phyloP scores from a whole-genome alignment of 2,888 invertebrate genomes.

The Gasteruption jaculator region DNA sequence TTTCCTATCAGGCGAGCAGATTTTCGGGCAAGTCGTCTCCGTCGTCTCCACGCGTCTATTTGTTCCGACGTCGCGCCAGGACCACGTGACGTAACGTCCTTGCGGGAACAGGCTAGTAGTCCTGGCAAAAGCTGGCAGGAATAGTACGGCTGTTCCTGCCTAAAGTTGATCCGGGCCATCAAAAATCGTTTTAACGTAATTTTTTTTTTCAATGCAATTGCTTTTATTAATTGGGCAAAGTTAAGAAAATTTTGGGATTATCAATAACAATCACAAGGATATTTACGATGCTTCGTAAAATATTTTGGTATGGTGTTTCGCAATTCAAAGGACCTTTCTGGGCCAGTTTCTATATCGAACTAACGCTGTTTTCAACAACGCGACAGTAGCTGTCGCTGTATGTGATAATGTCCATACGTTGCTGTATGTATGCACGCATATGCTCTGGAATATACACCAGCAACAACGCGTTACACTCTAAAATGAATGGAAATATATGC shows the following conservation, averaged over 20 bases:
- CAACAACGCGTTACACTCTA: constrained; percentile 28
- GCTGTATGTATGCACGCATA: too few species aligned
- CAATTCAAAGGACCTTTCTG: too few species aligned
- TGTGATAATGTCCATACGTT: too few species aligned
- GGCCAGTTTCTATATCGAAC: too few species aligned
- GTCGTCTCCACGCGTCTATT: constrained; percentile 16
- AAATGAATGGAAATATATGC: constrained; percentile 40
- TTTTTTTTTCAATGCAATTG: background rate
- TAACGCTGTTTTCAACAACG: too few species aligned
- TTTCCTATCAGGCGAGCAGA: constrained; percentile 49
- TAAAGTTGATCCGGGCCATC: constrained; percentile 17
- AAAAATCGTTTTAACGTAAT: background rate
- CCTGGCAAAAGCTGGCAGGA: constrained; percentile 29
- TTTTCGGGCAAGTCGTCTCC: constrained; percentile 35
- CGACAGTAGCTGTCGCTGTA: too few species aligned
- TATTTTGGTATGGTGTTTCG: too few species aligned
- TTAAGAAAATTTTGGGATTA: too few species aligned
- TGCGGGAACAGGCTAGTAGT: constrained; percentile 48
- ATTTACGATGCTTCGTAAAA: too few species aligned
- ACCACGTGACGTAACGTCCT: constrained; percentile 49
- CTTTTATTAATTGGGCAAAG: background rate
- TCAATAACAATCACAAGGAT: too few species aligned
- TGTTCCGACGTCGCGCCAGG: constrained; percentile 22
- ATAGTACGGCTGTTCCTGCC: constrained; percentile 20
- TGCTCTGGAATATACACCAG: too few species aligned